phyloP scores from a whole-genome alignment of 2,797 vertebrate species.

The Mormyrops attenuatus region DNA sequence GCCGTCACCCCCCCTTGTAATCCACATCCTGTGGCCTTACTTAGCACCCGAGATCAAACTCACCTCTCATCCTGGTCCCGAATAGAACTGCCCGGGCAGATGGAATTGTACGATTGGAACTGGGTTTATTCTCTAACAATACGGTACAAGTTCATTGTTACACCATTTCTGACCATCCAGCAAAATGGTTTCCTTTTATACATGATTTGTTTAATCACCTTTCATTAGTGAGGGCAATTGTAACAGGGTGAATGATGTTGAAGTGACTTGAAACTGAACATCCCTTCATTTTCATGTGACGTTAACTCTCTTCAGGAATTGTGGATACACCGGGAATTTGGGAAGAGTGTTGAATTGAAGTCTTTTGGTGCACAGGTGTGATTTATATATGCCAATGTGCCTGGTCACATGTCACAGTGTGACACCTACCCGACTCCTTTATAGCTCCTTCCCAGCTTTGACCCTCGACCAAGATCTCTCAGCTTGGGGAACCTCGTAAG shows the following conservation, averaged over 20 bases:
- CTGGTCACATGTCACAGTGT: background rate
- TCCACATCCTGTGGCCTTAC: background rate
- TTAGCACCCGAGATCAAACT: background rate
- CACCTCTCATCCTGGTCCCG: background rate
- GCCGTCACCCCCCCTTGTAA: background rate
- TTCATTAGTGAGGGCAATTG: background rate
- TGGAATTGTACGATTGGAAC: background rate
- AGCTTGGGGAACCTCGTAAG: background rate
- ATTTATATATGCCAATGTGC: background rate
- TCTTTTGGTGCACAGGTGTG: background rate
- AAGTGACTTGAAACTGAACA: background rate
- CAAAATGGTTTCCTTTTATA: slow-evolving; percentile 9
- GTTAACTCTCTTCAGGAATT: background rate
- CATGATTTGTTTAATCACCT: background rate
- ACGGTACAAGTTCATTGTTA: background rate
- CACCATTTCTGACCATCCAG: background rate
- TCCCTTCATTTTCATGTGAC: background rate
- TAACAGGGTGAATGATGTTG: background rate
- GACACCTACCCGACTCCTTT: background rate
- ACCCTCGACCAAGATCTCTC: background rate
- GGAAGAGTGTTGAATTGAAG: background rate
- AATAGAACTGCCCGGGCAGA: background rate
- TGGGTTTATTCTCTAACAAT: background rate
- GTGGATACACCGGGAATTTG: background rate
- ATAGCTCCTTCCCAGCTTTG: background rate